Percentiles rank a stretch among this genome's conserved stretches.
These are phyloP conservation scores for Drosophila auraria DNA, from an alignment of 1,140 invertebrate species.

Conservation along the genomic window DNA sequence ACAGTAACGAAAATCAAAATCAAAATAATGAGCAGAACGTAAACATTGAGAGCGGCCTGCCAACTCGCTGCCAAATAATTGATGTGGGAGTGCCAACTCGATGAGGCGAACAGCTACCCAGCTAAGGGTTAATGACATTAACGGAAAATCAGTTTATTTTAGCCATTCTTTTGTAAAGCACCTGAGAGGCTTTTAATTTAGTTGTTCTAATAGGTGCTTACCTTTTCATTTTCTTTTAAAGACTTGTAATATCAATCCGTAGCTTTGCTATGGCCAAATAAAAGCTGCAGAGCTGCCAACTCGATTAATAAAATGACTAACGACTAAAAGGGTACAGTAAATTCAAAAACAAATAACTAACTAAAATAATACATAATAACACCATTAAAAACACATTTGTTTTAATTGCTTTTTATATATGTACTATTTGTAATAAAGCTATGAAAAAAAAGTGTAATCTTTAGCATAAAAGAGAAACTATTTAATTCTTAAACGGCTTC, in stretches of 20 bases:
- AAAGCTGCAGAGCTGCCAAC: neutral
- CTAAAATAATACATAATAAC: neutral
- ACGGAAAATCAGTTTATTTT: too few relatives aligned
- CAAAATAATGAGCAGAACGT: slow-evolving; percentile 23
- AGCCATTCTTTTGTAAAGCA: too few relatives aligned
- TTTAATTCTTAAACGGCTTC: slow-evolving; percentile 1
- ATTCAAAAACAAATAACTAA: neutral
- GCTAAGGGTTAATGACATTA: too few relatives aligned
- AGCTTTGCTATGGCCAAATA: neutral
- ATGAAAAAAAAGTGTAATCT: slow-evolving; percentile 3
- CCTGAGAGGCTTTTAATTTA: too few relatives aligned
- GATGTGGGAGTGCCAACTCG: slow-evolving; percentile 27
- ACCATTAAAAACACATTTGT: neutral
- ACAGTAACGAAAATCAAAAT: slow-evolving; percentile 28
- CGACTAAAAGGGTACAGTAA: neutral
- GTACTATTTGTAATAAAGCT: neutral
- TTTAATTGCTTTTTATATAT: too few relatives aligned
- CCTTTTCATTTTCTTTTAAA: neutral
- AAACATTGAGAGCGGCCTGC: slow-evolving; percentile 43
- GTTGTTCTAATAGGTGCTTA: neutral
- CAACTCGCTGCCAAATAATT: slow-evolving; percentile 13
- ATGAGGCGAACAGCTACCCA: neutral
- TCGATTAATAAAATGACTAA: neutral
- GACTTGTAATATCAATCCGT: too few relatives aligned
- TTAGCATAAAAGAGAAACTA: slow-evolving; percentile 3